Conservation (phyloP, 1,140 invertebrate species). For the Drosophila mojavensis region DNA sequence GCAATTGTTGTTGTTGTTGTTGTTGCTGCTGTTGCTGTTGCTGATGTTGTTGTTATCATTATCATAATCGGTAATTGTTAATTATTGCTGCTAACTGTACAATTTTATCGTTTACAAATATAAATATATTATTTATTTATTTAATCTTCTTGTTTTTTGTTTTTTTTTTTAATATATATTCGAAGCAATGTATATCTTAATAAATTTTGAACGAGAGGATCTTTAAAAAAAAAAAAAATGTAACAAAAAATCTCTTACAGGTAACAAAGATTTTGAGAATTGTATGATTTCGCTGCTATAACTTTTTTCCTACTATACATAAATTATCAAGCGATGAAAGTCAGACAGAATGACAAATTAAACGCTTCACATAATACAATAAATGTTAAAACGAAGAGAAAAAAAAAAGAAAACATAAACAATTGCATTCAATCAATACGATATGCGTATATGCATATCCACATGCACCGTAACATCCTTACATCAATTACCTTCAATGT, state of each 20-base stretch:
- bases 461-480: background rate
- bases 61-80: slow-evolving; percentile 17
- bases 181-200: background rate
- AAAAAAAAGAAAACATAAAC: background rate
- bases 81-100: slow-evolving; percentile 45
- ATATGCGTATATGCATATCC: background rate
- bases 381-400: background rate
- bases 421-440: background rate
- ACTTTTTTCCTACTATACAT: slow-evolving; percentile 3
- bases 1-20: slow-evolving; percentile 2
- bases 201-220: background rate
- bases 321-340: background rate
- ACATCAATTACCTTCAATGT: background rate
- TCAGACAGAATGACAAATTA: background rate
- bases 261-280: background rate
- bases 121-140: slow-evolving; percentile 4
- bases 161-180: slow-evolving; percentile 3
- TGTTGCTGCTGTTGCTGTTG: slow-evolving; percentile 1
- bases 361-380: slow-evolving; percentile 7
- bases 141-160: background rate
- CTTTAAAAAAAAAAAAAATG: too few species aligned
- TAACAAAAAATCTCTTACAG: background rate
- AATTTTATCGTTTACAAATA: slow-evolving; percentile 33
- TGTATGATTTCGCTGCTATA: background rate
- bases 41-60: slow-evolving; percentile 6